These are phyloP conservation scores for Hydrozoanthus tunicans DNA, from an alignment of 64 coral and sea anemone species.

Conservation along the genomic window DNA sequence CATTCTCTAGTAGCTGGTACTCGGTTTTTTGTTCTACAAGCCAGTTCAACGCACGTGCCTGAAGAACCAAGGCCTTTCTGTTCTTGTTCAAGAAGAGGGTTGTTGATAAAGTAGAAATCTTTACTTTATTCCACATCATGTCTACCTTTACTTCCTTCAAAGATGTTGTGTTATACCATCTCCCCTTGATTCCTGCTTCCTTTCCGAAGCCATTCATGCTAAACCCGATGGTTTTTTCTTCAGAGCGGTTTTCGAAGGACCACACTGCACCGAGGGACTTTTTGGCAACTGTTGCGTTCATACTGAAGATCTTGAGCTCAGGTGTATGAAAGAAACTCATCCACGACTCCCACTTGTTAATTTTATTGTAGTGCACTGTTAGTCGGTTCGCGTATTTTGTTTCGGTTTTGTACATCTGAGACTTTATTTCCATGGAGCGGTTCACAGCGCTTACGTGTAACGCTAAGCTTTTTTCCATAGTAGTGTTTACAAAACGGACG, in stretches of 20 bases:
- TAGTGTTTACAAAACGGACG: constrained; percentile 61
- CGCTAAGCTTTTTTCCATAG: constrained; percentile 62
- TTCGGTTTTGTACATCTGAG: constrained; percentile 46
- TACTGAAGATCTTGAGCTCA: constrained; percentile 45
- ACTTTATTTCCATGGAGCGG: constrained; percentile 73
- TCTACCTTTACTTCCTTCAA: constrained; percentile 69
- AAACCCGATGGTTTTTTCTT: constrained; percentile 61
- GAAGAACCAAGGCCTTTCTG: constrained; percentile 12
- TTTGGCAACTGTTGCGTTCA: constrained; percentile 76
- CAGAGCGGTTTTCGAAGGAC: constrained; percentile 65
- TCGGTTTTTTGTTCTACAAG: constrained; percentile 38
- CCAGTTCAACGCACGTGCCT: constrained; percentile 36
- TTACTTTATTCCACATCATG: constrained; percentile 70
- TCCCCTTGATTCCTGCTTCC: constrained; percentile 56
- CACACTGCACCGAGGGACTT: constrained; percentile 50
- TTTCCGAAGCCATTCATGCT: constrained; percentile 67
- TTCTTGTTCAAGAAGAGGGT: constrained; percentile 4
- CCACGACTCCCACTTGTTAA: constrained; percentile 74
- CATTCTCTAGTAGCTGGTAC: constrained; percentile 1
- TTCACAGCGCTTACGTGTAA: constrained; percentile 72
- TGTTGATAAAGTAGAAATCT: constrained; percentile 41
- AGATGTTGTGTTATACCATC: constrained; percentile 43
- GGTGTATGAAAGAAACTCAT: constrained; percentile 39
- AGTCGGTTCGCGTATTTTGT: constrained; percentile 25
- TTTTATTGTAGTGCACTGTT: constrained; percentile 69